Evolutionary conservation across 1,140 invertebrate genomes (phyloP), one percentile per base, ranked within the genome.

Genomic region (Drosophila baimaii): DNA sequence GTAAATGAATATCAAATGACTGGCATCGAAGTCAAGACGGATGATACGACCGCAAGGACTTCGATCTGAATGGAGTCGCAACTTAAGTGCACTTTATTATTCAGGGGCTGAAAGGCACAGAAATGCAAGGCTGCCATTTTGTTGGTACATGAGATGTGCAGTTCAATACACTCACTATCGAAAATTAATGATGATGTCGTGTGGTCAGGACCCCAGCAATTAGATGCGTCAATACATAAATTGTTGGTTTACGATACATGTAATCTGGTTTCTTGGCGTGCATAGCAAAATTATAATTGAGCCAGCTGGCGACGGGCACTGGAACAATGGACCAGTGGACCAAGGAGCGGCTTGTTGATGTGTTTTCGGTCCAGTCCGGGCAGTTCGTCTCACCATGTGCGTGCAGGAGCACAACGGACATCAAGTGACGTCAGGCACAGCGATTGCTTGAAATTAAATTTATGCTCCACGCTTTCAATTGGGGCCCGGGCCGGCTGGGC

Each of bases 361-460:
- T 59, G 49, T 62, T 51, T 63, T 52, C 57, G 56, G 52, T 65
- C 47, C 59, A 23, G 52, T 9, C 58, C 19, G 25, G 33, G 23
- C 21, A 56, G 64, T 47, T 43, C 33, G 52, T 15, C 21, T 49
- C 31, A 55, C 17, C 39, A 62, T 74, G 44, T 59, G 51, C 23
- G 12, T 41, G 41, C 29, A 58, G 55, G 57, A 62, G 69, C 58
- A 77, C 64, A 35, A 33, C 41, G 63, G 47, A 76, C 27, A 58
- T 79, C 81, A 73, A 80, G 70, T 61, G 79, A 55, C 79, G 75
- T 86, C 82, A 86, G 70, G 83, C 56, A 61, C 79, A 86, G 83
- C 66, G 78, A 76, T 88, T 88, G 83, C 79, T 82, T 66, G 39
- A 88, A 86, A 86, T 82, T 86, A 79, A 86, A 86, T 88, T 86